Evolutionary conservation across 2,888 invertebrate genomes (phyloP).

Genomic region (Philhelius pedissequus): DNA sequence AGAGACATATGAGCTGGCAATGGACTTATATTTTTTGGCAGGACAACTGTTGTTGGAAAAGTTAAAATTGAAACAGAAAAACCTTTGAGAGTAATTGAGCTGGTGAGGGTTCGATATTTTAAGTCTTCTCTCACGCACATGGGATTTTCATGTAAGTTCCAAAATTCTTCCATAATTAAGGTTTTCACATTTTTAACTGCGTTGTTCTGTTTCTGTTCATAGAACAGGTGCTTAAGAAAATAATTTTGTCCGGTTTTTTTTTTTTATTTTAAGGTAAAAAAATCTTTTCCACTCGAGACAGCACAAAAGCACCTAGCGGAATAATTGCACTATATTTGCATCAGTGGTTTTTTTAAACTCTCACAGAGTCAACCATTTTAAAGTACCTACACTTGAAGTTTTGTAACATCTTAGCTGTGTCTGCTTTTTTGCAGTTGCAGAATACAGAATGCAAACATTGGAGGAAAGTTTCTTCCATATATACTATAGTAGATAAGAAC

Average conservation of each 20-base stretch:
- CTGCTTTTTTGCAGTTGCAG: not conserved
- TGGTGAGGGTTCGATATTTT: not conserved
- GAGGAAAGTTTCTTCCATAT: not conserved
- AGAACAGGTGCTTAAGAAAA: slow-evolving; percentile 1
- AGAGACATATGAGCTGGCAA: not conserved
- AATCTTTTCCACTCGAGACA: slow-evolving; percentile 6
- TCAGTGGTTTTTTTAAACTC: slow-evolving; percentile 1
- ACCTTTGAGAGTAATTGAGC: not conserved
- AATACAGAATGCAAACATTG: not conserved
- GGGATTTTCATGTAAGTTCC: not conserved
- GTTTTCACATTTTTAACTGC: not conserved
- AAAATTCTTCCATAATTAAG: not conserved
- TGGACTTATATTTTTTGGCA: not conserved
- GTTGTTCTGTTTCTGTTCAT: not conserved
- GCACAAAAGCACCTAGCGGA: not conserved
- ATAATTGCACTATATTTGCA: slow-evolving; percentile 16
- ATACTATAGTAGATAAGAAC: slow-evolving; percentile 2
- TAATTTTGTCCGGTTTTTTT: not conserved
- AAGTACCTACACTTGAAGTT: not conserved
- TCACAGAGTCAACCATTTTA: not conserved
- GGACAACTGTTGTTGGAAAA: slow-evolving; percentile 4
- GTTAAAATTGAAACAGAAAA: not conserved
- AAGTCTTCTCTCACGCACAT: not conserved
- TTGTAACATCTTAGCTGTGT: slow-evolving; percentile 13
- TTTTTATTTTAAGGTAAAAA: not conserved